Evolutionary conservation across 2,113 vertebrate species (phyloP), one percentile per base, ranked within the genome.

Genomic region (Dryoscopus gambensis): DNA sequence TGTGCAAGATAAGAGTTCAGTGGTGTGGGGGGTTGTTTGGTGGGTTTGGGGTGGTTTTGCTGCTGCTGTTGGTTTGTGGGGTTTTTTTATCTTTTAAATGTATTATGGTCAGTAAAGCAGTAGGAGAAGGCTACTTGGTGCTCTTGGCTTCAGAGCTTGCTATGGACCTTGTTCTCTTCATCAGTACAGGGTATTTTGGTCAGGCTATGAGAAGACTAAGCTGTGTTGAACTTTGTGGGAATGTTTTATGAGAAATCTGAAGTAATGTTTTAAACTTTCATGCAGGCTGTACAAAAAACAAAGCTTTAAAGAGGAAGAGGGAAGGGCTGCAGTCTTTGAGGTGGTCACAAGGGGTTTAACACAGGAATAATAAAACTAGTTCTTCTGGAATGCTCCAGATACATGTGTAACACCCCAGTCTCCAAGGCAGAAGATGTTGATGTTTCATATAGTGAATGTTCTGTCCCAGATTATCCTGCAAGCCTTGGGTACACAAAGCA

Each of bases 261-360:
- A 47, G 18, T 15, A 69, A 42, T 22, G 12, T 35, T 82, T 92
- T 78, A 82, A 57, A 49, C 13, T 57, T 78, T 49, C 31, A 62
- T 53, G 40, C 5, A 60, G 19, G 14, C 31, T 18, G 4, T 33
- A 52, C 15, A 18, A 53, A 50, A 69, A 42, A 47, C 65, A 70
- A 91, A 60, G 13, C 20, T 69, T 95, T 87, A 33, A 81, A 73
- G 59, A 76, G 14, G 10, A 83, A 53, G 50, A 85, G 14, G 39
- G 47, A 67, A 87, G 11, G 73, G 23, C 25, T 74, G 16, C 5
- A 21, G 4, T 30, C 46, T 91, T 68, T 33, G 47, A 57, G 42
- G 8, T 0, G 0, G 6, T 70, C 22, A n/a, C 19, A 27, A 31
- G 14, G 20, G 31, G 35, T 84, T 69, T 74, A 28, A 39, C 2